Percentiles rank a stretch among this genome's conserved stretches.
Conservation (phyloP, 2,113 vertebrate genomes). For the Hippocampus mohnikei region DNA sequence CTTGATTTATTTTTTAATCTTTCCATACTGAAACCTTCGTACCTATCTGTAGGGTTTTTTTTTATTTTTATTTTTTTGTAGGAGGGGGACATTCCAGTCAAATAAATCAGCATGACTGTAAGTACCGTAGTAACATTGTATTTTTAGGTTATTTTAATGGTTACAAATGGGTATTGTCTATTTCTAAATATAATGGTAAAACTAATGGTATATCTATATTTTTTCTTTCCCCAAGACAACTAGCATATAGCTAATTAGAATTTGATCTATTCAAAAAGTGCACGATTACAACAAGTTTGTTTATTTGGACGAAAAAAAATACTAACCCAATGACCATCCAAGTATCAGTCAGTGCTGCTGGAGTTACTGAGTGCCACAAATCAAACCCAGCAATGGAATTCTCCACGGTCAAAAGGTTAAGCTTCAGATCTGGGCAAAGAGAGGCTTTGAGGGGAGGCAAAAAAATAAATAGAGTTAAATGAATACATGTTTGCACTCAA, state of each 20-base stretch:
- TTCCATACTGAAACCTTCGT: no score
- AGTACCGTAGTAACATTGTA: no score
- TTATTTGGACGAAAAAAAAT: slow-evolving; percentile 5
- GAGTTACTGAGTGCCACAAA: slow-evolving; percentile 42
- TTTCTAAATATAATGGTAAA: no score
- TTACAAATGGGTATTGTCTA: no score
- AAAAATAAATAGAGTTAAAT: slow-evolving; percentile 63
- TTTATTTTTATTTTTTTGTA: no score
- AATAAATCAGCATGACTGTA: no score
- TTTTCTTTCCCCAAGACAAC: no score
- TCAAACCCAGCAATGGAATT: slow-evolving; percentile 57
- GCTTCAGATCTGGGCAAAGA: slow-evolving; percentile 67
- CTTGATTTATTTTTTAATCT: no score
- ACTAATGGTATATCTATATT: no score
- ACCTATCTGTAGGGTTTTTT: no score
- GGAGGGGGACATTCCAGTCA: no score
- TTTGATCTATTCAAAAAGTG: slow-evolving; percentile 18
- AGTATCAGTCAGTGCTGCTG: slow-evolving; percentile 33
- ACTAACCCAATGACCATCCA: not conserved
- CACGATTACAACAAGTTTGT: slow-evolving; percentile 30
- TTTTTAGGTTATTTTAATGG: no score
- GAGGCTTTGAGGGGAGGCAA: slow-evolving; percentile 57
- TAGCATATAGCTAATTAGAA: not conserved
- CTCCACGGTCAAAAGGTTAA: slow-evolving; percentile 67
- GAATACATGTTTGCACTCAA: slow-evolving; percentile 71